Evolutionary conservation across 2,113 vertebrate species (phyloP), one percentile per base, ranked within the genome.

Genomic region (Platycercus adscitus): DNA sequence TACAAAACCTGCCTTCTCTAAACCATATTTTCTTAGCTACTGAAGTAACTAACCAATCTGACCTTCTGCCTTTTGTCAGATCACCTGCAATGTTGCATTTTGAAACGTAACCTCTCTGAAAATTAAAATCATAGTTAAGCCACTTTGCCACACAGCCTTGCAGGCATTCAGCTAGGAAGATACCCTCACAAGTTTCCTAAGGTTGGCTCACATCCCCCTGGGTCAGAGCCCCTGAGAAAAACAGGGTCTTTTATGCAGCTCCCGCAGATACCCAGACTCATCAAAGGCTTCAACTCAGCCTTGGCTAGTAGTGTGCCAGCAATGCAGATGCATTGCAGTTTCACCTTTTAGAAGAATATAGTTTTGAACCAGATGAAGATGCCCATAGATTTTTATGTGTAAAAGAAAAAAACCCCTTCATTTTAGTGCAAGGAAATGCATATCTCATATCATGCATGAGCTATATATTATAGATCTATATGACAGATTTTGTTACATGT

Each of bases 61-160:
- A 70, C 81, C 94, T 94, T 78, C 46, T 84, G 53, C 25, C 24
- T 93, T 79, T 89, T 89, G 55, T 88, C 79, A 96, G 50, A 66
- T 81, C 53, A 49, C 46, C 44, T 71, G 63, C 49, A 46, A 58
- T 47, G n/a, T 84, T 88, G 31, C 46, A 52, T 89, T 97, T 79
- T 60, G 12, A 88, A 90, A 69, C 72, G 35, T 72, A 49, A 47
- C 17, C 28, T 77, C 33, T 89, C 14, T 37, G 55, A 72, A 60
- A 52, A 19, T 26, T 35, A 33, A 64, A 49, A 46, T 80, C 33
- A 69, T 33, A 47, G 7, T 20, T 44, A 23, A 69, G 41, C 7
- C 0, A 0, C 31, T 77, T 63, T 77, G 11, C 17, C 47, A 29
- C 5, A 5, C 13, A 61, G 10, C 20, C 21, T 52, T 49, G 28